Evolutionary conservation across 2,113 vertebrate genomes (phyloP), one percentile per base, ranked within the genome.

Genomic region (Opisthocomus hoazin): DNA sequence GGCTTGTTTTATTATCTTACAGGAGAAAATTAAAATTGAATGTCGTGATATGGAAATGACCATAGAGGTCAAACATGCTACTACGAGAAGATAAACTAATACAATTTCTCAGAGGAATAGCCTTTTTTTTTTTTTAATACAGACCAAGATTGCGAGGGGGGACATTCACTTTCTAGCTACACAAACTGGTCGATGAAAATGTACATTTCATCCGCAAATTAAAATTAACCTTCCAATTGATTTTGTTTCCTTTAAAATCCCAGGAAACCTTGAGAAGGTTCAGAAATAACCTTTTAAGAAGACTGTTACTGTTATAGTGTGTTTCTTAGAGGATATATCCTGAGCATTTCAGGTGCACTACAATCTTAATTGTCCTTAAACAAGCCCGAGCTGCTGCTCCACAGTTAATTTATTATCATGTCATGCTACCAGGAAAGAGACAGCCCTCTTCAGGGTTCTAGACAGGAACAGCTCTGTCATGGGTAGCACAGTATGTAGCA

Each of bases 171-270:
- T 83, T 84, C 58, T 18, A 57, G 56, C 76, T 3, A 3, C 64
- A 50, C 39, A 87, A 92, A 81, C 43, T 26, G 73, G 12, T 84
- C 76, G 3, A 78, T 92, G 46, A 57, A 77, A 92, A 80, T 5
- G n/a, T 17, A 13, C 41, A 1, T 84, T 89, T 11, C 9, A 79
- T 82, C 87, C 63, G 57, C 76, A 92, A 86, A 94, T 95, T 45
- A 63, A 83, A 96, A 94, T 89, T 80, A 93, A 81, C 37, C 10
- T 90, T 23, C 50, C 78, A 12, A 88, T 94, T 79, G 70, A 95
- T 95, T 95, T 82, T 19, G 34, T 51, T 88, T 60, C 57, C 32
- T 75, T 79, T 60, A 56, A 51, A 83, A 56, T 48, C 61, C 56
- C 32, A 37, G 43, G 56, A 75, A 87, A 27, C 69, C 61, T 91